Conservation (phyloP, 2,888 invertebrate species). For the Junonia oenone region DNA sequence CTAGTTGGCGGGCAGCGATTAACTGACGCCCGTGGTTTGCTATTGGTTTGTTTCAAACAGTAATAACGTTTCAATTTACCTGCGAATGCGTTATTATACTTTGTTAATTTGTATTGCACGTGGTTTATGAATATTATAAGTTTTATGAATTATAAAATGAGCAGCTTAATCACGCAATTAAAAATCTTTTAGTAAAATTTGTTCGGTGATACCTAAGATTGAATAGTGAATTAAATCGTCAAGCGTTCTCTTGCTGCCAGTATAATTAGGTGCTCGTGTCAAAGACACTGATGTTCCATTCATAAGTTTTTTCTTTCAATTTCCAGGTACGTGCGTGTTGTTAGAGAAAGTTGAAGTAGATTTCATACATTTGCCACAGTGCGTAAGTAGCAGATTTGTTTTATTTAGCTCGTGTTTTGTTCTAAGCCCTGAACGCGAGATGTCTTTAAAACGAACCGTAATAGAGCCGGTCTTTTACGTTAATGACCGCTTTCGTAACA, state of each 20-base stretch:
- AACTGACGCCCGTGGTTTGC: slow-evolving; percentile 62
- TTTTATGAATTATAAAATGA: too few species aligned
- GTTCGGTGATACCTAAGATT: too few species aligned
- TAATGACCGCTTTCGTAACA: slow-evolving; percentile 37
- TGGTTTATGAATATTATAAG: too few species aligned
- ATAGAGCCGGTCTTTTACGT: slow-evolving; percentile 33
- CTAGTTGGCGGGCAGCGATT: slow-evolving; percentile 66
- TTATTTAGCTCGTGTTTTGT: slow-evolving; percentile 35
- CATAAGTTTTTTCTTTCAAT: slow-evolving; percentile 20
- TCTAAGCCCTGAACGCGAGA: slow-evolving; percentile 8
- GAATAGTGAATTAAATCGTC: too few species aligned
- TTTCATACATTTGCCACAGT: slow-evolving; percentile 52
- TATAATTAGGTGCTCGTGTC: neutral
- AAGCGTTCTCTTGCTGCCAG: neutral
- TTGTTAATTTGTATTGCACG: slow-evolving; percentile 10
- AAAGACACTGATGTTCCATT: neutral
- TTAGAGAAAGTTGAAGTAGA: slow-evolving; percentile 60
- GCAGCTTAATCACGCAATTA: too few species aligned
- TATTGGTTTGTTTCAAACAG: slow-evolving; percentile 59
- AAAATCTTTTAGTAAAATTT: too few species aligned
- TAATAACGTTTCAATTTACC: slow-evolving; percentile 48
- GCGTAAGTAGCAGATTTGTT: slow-evolving; percentile 66
- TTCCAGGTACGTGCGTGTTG: slow-evolving; percentile 71
- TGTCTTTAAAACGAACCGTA: slow-evolving; percentile 27
- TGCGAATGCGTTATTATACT: slow-evolving; percentile 29